phyloP scores from a whole-genome alignment of 2,797 vertebrate genomes.

The Pangasius larnaudii region DNA sequence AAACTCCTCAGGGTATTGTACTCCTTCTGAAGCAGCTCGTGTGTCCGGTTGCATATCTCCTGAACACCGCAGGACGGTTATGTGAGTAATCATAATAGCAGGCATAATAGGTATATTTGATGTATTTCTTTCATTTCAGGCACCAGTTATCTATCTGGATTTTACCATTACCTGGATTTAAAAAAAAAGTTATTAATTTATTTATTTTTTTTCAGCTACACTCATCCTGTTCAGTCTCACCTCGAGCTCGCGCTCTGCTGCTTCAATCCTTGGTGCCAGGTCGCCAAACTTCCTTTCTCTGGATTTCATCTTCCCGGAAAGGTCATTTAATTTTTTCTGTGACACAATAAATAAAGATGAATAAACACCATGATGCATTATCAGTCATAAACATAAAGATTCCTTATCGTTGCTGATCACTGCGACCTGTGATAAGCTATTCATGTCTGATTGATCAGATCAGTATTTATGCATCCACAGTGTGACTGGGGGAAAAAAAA shows the following conservation, averaged over 20 bases:
- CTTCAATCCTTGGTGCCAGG: constrained; percentile 4
- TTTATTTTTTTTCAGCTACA: not conserved
- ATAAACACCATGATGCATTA: not conserved
- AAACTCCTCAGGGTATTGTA: constrained; percentile 14
- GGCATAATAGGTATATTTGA: not conserved
- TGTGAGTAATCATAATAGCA: not conserved
- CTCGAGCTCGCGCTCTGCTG: constrained; percentile 16
- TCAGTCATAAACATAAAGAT: not conserved
- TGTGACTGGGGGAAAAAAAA: not conserved
- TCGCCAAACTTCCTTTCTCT: not conserved
- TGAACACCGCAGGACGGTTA: not conserved
- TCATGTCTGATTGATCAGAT: not conserved
- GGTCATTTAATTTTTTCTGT: not conserved
- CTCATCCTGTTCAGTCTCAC: not conserved
- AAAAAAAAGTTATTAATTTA: no score
- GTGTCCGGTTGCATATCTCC: not conserved
- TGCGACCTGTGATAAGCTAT: not conserved
- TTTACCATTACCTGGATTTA: no score
- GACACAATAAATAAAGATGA: not conserved
- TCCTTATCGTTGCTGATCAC: not conserved
- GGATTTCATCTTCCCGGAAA: not conserved
- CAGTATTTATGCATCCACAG: not conserved
- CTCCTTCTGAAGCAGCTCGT: constrained; percentile 8
- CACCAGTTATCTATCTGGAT: not conserved
- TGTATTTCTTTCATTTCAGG: not conserved